Percentiles rank a stretch among this genome's conserved stretches.
Conservation (phyloP, 2,888 invertebrate species). For the Amaurobius ferox region DNA sequence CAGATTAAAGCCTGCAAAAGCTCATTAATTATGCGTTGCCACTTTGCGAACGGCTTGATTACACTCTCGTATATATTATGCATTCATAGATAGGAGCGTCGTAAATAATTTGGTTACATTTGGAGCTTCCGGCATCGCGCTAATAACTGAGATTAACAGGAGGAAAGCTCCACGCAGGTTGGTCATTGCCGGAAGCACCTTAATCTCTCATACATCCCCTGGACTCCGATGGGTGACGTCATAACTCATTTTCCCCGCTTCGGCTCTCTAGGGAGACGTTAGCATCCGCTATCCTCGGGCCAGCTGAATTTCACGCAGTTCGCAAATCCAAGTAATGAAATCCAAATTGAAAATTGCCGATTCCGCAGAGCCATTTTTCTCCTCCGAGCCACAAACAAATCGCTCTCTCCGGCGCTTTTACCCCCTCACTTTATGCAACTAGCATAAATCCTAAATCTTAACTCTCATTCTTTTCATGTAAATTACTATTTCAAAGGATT, state of each 20-base stretch:
- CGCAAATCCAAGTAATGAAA: slow-evolving; percentile 58
- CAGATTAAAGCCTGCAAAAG: slow-evolving; percentile 62
- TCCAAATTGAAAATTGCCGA: slow-evolving; percentile 51
- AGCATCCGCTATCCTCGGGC: slow-evolving; percentile 19
- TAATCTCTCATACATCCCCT: slow-evolving; percentile 38
- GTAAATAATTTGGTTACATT: slow-evolving; percentile 71
- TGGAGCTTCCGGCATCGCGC: slow-evolving; percentile 52
- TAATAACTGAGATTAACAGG: slow-evolving; percentile 68
- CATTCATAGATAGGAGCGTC: slow-evolving; percentile 64
- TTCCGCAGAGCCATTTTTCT: slow-evolving; percentile 38
- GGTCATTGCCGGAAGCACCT: slow-evolving; percentile 55
- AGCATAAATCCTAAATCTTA: slow-evolving; percentile 15
- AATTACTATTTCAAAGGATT: slow-evolving; percentile 28
- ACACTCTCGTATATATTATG: slow-evolving; percentile 61
- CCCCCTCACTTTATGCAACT: neutral
- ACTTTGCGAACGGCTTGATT: slow-evolving; percentile 68
- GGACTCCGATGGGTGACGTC: slow-evolving; percentile 44
- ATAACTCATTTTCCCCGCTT: slow-evolving; percentile 55
- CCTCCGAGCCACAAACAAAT: slow-evolving; percentile 29
- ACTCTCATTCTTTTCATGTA: slow-evolving; percentile 41
- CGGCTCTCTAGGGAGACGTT: slow-evolving; percentile 50
- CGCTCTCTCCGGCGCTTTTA: slow-evolving; percentile 5
- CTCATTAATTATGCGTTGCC: slow-evolving; percentile 65
- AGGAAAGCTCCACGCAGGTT: slow-evolving; percentile 28
- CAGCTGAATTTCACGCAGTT: slow-evolving; percentile 8